Percentiles rank a stretch among this genome's conserved stretches.
Conservation (phyloP, 1,140 invertebrate genomes). For the Aphis gossypii region DNA sequence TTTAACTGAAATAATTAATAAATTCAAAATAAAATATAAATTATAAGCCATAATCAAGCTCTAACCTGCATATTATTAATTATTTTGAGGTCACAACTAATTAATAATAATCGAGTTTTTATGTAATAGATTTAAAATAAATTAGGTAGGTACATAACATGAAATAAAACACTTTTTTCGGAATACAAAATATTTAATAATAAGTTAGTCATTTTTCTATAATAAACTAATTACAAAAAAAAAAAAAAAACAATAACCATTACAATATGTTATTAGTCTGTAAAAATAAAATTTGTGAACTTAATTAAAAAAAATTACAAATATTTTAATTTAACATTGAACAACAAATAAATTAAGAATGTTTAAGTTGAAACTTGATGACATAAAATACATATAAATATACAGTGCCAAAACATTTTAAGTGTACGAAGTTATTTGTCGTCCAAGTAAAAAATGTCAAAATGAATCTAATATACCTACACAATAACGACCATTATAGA, state of each 20-base stretch:
- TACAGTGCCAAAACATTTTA: background rate
- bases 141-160: background rate
- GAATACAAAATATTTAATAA: background rate
- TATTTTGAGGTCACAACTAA: background rate
- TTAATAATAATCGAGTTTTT: background rate
- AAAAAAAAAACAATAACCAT: background rate
- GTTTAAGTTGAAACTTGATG: background rate
- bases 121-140: constrained; percentile 1
- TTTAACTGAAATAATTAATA: no score
- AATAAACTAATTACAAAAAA: background rate
- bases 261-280: background rate
- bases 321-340: background rate
- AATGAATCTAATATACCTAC: background rate
- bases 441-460: background rate
- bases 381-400: background rate
- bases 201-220: background rate
- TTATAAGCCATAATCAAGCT: background rate
- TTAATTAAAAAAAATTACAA: background rate
- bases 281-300: background rate
- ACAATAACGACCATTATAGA: background rate
- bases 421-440: background rate
- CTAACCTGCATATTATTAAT: background rate
- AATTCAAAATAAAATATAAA: background rate
- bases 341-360: constrained; percentile 4
- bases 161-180: background rate